phyloP scores from a whole-genome alignment of 2,797 vertebrate genomes.

The Gambusia yucatana region DNA sequence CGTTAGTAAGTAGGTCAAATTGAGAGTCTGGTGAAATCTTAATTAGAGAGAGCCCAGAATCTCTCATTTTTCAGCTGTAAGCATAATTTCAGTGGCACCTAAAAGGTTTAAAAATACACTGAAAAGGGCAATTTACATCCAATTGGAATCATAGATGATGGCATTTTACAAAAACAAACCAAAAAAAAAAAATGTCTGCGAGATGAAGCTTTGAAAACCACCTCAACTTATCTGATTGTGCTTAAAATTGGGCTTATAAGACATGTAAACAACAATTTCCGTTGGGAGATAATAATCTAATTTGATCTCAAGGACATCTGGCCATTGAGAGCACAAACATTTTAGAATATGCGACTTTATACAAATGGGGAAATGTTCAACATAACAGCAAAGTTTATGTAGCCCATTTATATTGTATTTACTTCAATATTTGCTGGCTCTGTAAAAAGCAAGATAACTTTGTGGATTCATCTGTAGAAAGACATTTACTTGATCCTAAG shows the following conservation, averaged over 20 bases:
- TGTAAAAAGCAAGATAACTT: not conserved
- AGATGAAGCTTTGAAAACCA: slow-evolving; percentile 14
- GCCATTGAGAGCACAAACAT: not conserved
- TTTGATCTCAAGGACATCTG: not conserved
- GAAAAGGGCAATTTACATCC: slow-evolving; percentile 8
- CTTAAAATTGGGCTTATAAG: not conserved
- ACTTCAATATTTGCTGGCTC: not conserved
- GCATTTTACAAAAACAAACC: slow-evolving; percentile 14
- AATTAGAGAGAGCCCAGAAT: slow-evolving; percentile 33
- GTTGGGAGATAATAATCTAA: not conserved
- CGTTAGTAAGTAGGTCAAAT: slow-evolving; percentile 60
- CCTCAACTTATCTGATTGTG: slow-evolving; percentile 2
- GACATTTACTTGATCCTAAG: not conserved
- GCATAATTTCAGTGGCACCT: not conserved
- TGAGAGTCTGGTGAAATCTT: slow-evolving; percentile 28
- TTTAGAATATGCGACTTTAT: not conserved
- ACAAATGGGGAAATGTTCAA: not conserved
- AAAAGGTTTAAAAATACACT: not conserved
- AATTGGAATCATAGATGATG: slow-evolving; percentile 6
- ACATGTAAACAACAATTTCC: not conserved
- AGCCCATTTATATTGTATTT: not conserved
- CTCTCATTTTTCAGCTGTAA: not conserved
- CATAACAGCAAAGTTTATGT: not conserved
- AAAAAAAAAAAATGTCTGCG: slow-evolving; percentile 1
- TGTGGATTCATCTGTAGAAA: not conserved